Evolutionary conservation across 1,140 invertebrate species (phyloP), one percentile per base, ranked within the genome.

Genomic region (Tetragnatha versicolor): DNA sequence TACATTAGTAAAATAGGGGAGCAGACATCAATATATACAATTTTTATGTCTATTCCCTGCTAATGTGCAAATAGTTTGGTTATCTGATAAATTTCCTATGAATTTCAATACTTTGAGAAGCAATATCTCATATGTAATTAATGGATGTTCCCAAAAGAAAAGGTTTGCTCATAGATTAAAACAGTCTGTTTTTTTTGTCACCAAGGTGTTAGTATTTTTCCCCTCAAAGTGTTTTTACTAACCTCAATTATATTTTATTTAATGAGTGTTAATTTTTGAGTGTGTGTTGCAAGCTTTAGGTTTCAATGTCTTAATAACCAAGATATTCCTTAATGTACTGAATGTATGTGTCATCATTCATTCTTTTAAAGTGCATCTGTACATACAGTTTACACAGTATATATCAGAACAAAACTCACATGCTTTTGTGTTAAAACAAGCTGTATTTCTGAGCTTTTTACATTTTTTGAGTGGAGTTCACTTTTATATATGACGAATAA

Each of bases 401-500:
- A 63, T 12, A 63, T 47, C 49, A 75, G 72, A 75, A 75, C 72
- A 75, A 75, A 75, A 63, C 53, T 31, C 53, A 29, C 22, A 60
- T 63, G 58, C 72, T 75, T 55, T 63, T 75, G 72, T 63, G 72
- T 75, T 75, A 37, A 42, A 37, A 63, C 37, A 61, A 12, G 61
- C 73, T 66, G 49, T 66, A 37, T 77, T 66, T 77, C 73, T 53
- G 73, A 77, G 73, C 73, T 77, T 77, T 77, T 66, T 66, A 65
- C 60, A 65, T 65, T 77, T 72, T 63, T 66, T 77, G 60, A 77
- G 45, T 65, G 22, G 33, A 53, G 39, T 77, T 63, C 29, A 77
- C 60, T 77, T 77, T 77, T 77, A 63, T 77, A 77, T 65, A 66
- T 66, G 73, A 47, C n/a, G 66, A 77, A 77, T 77, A 77, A 77